Percentiles rank a stretch among this genome's conserved stretches.
Evolutionary conservation across 2,113 vertebrate genomes (phyloP).

Genomic region (Pollimyrus isidori): DNA sequence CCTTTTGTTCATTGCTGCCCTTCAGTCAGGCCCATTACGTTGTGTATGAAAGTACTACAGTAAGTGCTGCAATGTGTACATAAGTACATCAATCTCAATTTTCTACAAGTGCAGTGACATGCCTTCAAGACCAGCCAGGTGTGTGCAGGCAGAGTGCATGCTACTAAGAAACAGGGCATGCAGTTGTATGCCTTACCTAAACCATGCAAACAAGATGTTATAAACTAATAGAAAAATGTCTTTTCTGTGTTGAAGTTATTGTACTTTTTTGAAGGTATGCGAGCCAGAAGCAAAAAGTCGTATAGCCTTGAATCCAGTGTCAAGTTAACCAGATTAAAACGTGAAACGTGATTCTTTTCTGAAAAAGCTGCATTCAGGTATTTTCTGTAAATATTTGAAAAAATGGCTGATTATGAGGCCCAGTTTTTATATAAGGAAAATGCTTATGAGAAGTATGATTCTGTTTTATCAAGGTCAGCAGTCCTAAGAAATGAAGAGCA

Average conservation of each 20-base stretch:
- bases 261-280: not conserved
- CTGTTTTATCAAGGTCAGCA: slow-evolving; percentile 30
- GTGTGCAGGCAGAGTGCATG: not conserved
- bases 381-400: not conserved
- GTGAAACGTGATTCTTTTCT: not conserved
- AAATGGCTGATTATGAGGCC: not conserved
- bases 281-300: not conserved
- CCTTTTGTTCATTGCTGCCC: not conserved
- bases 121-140: not conserved
- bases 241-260: not conserved
- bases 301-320: not conserved
- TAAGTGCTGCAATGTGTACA: not conserved
- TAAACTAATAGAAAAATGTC: not conserved
- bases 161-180: not conserved
- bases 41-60: not conserved
- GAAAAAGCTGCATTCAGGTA: not conserved
- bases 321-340: not conserved
- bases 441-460: slow-evolving; percentile 33
- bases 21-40: not conserved
- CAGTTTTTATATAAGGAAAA: slow-evolving; percentile 11
- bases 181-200: not conserved
- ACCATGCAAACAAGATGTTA: not conserved
- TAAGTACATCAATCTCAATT: not conserved
- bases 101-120: not conserved
- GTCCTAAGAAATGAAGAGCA: slow-evolving; percentile 4